Conservation (phyloP, 2,888 invertebrate genomes). For the Chrysolina oricalcia region DNA sequence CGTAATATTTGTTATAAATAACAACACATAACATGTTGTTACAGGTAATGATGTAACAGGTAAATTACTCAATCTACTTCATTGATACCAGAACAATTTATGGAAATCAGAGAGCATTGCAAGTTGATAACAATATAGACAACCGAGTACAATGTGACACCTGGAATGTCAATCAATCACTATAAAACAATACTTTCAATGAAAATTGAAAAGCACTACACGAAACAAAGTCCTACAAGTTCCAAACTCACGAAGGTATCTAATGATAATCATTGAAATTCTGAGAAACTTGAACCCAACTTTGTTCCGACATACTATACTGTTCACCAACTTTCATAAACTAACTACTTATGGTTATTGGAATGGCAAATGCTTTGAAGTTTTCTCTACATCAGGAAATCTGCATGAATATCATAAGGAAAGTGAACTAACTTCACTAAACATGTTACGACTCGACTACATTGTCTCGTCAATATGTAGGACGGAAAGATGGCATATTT, state of each 20-base stretch:
- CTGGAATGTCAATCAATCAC: too few species aligned
- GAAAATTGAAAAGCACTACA: neutral
- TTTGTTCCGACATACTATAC: neutral
- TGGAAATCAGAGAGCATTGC: too few species aligned
- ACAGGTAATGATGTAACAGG: too few species aligned
- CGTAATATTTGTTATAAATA: too few species aligned
- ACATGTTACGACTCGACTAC: conserved; percentile 33
- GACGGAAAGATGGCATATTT: neutral
- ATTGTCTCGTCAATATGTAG: conserved; percentile 23
- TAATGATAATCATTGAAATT: conserved; percentile 12
- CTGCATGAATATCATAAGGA: conserved; percentile 43
- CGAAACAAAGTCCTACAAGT: neutral
- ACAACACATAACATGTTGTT: too few species aligned
- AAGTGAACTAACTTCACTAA: conserved; percentile 37
- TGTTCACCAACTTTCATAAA: conserved; percentile 25
- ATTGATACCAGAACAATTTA: too few species aligned
- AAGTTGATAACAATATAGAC: too few species aligned
- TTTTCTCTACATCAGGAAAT: conserved; percentile 48
- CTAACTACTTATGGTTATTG: conserved; percentile 48
- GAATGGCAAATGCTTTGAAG: conserved; percentile 41
- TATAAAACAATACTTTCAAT: neutral
- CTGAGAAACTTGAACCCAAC: neutral
- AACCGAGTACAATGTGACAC: too few species aligned
- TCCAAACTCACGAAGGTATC: neutral
- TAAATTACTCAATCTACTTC: too few species aligned